Percentiles rank a stretch among this genome's conserved stretches.
Conservation (phyloP, 1,140 invertebrate species). For the Calephelis nemesis region DNA sequence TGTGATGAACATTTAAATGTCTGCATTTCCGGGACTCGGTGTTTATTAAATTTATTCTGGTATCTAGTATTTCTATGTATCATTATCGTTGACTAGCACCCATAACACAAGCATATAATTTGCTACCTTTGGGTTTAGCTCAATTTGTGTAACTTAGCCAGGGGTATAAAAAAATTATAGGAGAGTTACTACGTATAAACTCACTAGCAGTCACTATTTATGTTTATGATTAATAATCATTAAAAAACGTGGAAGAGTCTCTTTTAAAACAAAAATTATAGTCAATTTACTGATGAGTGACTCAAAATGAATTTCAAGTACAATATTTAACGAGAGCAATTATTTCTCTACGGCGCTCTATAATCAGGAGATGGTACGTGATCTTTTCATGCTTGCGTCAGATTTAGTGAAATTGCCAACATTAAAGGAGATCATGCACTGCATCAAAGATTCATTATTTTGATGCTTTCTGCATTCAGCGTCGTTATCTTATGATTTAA, state of each 20-base stretch:
- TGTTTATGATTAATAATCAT: no score
- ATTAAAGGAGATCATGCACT: constrained; percentile 55
- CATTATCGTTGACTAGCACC: no score
- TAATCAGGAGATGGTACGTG: constrained; percentile 51
- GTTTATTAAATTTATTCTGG: no score
- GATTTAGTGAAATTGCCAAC: constrained; percentile 56
- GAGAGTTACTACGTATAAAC: no score
- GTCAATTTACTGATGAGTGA: not conserved
- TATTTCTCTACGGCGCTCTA: constrained; percentile 48
- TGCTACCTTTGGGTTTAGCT: no score
- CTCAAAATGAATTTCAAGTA: constrained; percentile 30
- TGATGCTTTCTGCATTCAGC: constrained; percentile 38
- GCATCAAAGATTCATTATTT: constrained; percentile 51
- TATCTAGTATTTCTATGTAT: no score
- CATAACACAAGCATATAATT: no score
- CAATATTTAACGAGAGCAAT: constrained; percentile 53
- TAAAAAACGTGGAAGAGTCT: not conserved
- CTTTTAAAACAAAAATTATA: not conserved
- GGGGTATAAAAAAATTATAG: no score
- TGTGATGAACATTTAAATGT: no score
- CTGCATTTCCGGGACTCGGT: no score
- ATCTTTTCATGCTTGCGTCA: constrained; percentile 52
- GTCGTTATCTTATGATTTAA: constrained; percentile 36
- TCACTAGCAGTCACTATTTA: no score
- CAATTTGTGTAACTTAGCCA: no score